Evolutionary conservation across 2,113 vertebrate genomes (phyloP).

Genomic region (Merops nubicus): DNA sequence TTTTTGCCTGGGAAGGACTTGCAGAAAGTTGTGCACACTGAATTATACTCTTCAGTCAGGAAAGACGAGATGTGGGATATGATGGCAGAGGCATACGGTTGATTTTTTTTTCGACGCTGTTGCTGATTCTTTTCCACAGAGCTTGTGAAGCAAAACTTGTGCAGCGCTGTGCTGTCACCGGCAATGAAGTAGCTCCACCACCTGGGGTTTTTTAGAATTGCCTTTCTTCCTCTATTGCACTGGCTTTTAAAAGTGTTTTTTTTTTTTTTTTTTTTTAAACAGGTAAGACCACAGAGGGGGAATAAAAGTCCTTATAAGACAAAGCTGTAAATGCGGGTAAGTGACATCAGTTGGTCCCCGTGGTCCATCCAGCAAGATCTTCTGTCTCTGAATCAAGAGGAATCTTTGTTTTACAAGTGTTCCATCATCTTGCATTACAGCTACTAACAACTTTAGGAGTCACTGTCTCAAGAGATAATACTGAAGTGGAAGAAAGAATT

Average conservation of each 20-base stretch:
- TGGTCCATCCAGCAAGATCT: neutral
- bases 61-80: neutral
- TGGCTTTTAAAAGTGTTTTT: fast-evolving
- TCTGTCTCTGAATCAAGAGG: neutral
- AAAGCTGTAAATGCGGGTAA: neutral
- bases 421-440: neutral
- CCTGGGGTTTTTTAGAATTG: conserved; percentile 53
- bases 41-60: neutral
- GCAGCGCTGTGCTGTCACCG: neutral
- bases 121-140: neutral
- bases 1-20: neutral
- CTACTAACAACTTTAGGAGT: neutral
- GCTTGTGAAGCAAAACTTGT: neutral
- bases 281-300: neutral
- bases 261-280: neutral
- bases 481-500: neutral
- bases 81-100: neutral
- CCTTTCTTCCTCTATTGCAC: neutral
- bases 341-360: neutral
- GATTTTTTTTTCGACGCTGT: neutral
- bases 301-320: neutral
- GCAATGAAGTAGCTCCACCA: conserved; percentile 70
- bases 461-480: neutral
- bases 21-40: neutral
- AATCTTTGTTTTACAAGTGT: neutral